These are phyloP conservation scores for Crambe crambe DNA, from an alignment of 37 sponge, comb jelly and placozoan genomes.

Conservation along the genomic window DNA sequence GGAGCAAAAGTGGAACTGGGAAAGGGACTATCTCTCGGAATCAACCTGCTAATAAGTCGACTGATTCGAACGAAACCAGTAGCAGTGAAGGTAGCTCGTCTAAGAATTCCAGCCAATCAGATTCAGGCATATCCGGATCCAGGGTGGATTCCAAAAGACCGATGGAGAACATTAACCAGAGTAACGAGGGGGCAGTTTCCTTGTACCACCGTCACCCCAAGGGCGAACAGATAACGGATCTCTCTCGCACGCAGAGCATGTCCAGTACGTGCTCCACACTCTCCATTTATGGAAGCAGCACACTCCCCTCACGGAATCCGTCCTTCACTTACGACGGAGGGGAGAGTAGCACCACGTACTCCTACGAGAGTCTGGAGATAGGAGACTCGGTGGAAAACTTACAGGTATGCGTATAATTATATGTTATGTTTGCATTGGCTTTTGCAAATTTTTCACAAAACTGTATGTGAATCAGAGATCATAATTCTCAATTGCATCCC, in stretches of 20 bases:
- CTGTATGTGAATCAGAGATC: no score
- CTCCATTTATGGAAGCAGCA: conserved; percentile 7
- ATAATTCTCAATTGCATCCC: no score
- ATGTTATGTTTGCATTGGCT: no score
- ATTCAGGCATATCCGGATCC: not conserved
- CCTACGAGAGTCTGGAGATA: conserved; percentile 49
- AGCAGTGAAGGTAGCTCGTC: conserved; percentile 21
- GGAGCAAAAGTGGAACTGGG: not conserved
- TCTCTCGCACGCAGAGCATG: conserved; percentile 31
- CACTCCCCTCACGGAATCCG: conserved; percentile 15
- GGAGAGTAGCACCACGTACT: conserved; percentile 52
- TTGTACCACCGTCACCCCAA: not conserved
- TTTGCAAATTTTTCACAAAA: no score
- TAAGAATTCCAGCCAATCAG: conserved; percentile 26
- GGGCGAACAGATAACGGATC: not conserved
- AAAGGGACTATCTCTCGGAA: no score
- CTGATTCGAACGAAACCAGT: conserved; percentile 37
- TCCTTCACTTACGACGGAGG: conserved; percentile 44
- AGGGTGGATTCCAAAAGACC: not conserved
- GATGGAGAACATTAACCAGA: not conserved
- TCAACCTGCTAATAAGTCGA: conserved; percentile 21
- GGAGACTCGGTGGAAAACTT: conserved; percentile 38
- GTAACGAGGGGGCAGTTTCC: not conserved
- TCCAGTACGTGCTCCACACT: conserved; percentile 31
- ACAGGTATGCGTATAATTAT: conserved; percentile 3